These are phyloP conservation scores for Pteropus alecto DNA, from an alignment of 2,113 vertebrate genomes.

Conservation along the genomic window DNA sequence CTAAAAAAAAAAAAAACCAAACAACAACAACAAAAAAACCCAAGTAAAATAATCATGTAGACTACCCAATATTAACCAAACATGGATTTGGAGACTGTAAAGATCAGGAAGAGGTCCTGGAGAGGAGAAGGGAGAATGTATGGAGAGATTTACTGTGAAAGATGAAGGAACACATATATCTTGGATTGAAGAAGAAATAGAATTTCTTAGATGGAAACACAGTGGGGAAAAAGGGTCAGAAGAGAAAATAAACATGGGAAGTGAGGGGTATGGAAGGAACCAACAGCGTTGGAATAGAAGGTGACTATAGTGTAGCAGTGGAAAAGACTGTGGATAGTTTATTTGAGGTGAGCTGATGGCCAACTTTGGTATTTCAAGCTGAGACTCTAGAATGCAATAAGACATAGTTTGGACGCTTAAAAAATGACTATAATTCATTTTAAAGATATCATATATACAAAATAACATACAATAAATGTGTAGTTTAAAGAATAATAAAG, in stretches of 20 bases:
- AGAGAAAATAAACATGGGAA: background rate
- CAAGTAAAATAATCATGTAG: background rate
- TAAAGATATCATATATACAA: background rate
- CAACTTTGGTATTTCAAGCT: background rate
- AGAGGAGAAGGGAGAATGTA: background rate
- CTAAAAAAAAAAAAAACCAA: background rate
- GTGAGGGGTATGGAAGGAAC: background rate
- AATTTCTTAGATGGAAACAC: background rate
- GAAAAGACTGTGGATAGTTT: background rate
- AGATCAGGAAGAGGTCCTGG: background rate
- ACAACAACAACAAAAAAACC: background rate
- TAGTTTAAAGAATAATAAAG: slow-evolving; percentile 9
- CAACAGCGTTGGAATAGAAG: background rate
- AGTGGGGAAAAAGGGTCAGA: background rate
- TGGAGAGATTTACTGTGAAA: background rate
- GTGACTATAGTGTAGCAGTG: background rate
- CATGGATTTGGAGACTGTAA: background rate
- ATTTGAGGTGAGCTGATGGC: background rate
- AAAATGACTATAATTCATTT: background rate
- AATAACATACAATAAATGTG: background rate
- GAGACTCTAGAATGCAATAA: background rate
- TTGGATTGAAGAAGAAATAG: background rate
- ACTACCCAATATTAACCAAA: background rate
- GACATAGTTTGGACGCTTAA: background rate
- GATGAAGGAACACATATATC: background rate